phyloP scores from a whole-genome alignment of 1,140 invertebrate species.

The Sarcophaga peregrina region DNA sequence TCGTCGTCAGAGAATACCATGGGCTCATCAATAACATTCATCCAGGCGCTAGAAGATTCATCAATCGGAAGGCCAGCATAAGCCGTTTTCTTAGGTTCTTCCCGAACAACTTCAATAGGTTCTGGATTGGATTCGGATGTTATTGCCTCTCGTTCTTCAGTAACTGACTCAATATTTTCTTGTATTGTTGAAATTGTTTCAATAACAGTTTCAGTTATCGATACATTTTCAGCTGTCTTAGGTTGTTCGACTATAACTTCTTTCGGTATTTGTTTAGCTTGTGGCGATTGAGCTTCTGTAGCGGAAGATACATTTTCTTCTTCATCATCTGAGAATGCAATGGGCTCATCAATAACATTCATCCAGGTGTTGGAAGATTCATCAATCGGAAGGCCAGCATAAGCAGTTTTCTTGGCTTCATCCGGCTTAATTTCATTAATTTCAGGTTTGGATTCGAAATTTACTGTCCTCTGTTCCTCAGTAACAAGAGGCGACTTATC shows the following conservation, averaged over 20 bases:
- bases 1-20: constrained; percentile 67
- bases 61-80: constrained; percentile 68
- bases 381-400: constrained; percentile 67
- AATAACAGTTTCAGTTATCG: constrained; percentile 7
- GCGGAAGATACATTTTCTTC: constrained; percentile 26
- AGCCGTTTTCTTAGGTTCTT: constrained; percentile 50
- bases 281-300: not conserved
- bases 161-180: not conserved
- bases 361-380: constrained; percentile 65
- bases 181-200: constrained; percentile 10
- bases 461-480: not conserved
- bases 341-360: constrained; percentile 69
- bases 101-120: not conserved
- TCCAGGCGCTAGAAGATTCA: constrained; percentile 67
- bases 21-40: constrained; percentile 69
- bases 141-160: not conserved
- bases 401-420: constrained; percentile 48
- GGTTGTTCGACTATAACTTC: not conserved
- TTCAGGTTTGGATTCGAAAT: not conserved
- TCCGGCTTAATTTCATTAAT: constrained; percentile 6
- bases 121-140: no score
- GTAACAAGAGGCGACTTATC: not conserved
- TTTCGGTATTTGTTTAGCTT: not conserved
- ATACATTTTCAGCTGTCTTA: not conserved
- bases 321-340: constrained; percentile 67